These are phyloP conservation scores for Alouatta palliata DNA, from an alignment of 2,113 vertebrate species.

Conservation along the genomic window DNA sequence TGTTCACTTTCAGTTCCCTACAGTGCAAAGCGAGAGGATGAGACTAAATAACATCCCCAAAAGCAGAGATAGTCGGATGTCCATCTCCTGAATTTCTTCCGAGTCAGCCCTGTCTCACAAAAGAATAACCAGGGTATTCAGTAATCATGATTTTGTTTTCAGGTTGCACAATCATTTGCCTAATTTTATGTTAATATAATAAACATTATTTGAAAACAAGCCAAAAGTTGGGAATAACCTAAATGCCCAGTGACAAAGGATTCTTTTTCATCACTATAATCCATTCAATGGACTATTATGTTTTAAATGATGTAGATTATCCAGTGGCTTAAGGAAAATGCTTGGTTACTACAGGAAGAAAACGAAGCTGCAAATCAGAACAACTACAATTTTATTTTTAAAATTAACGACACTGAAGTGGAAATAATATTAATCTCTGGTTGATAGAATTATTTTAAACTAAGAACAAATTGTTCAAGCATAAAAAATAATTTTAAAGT, in stretches of 20 bases:
- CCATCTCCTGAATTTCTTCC: not conserved
- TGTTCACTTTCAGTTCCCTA: not conserved
- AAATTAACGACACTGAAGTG: not conserved
- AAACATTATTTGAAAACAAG: slow-evolving; percentile 22
- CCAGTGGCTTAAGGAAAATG: not conserved
- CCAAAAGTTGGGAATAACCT: slow-evolving; percentile 1
- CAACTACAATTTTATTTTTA: not conserved
- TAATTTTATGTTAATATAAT: not conserved
- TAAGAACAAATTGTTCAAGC: not conserved
- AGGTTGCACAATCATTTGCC: not conserved
- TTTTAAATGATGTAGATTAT: not conserved
- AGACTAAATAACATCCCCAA: not conserved
- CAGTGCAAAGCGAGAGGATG: not conserved
- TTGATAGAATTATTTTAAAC: not conserved
- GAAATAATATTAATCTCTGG: not conserved
- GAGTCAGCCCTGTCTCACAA: not conserved
- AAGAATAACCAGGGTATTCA: not conserved
- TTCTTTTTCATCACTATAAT: not conserved
- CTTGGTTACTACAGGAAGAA: not conserved
- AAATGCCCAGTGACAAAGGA: not conserved
- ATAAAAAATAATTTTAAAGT: not conserved
- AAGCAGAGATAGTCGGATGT: not conserved
- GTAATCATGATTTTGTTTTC: not conserved
- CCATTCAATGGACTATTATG: not conserved
- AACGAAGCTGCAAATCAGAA: not conserved